Base-by-base conservation (phyloP, 1,140 invertebrate species). In the Reticulitermes speratus region DNA sequence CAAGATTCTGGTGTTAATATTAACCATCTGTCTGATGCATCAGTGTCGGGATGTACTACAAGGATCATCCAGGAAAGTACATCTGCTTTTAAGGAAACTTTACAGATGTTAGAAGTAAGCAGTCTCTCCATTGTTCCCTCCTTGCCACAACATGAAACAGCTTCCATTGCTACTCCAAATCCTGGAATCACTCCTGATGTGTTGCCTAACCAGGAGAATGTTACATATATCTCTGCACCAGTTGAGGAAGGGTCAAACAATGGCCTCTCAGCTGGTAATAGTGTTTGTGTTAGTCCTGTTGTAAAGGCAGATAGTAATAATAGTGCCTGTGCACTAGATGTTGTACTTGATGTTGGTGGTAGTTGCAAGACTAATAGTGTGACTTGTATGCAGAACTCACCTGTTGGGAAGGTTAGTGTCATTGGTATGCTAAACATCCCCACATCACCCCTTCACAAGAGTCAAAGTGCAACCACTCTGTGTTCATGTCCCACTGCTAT, bases 361-460 rank as follows among this genome's bases (percentile, higher is more conserved):
- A 84, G 44, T 30, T 82, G 30, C 81, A 55, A 55, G 52, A 55
- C 52, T 55, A 55, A 55, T 55, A 55, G 52, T 55, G 52, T 55
- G 52, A 55, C 19, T 21, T 6, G 52, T 55, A 55, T 55, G 52
- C 52, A 55, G 52, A 55, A 55, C 52, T 55, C 19, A 16, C 52
- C 19, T 55, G 52, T 55, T 75, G 65, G 65, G 65, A 75, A 75
- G 65, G 65, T 55, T 55, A 55, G 52, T 55, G 52, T 75, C 14
- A 23, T 19, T 75, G 65, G 25, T 75, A 30, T 75, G 65, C n/a
- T 75, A 75, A 30, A 75, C 65, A 75, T 32, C 52, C 82, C 59
- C 23, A n/a, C 85, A 32, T 52, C 86, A 23, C n/a, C 82, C 82
- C 38, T 87, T 38, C 86, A 87, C 44, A 87, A 87, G 45, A 87